Evolutionary conservation across 2,113 vertebrate genomes (phyloP), one percentile per base, ranked within the genome.

Genomic region (Lichenostomus cassidix): DNA sequence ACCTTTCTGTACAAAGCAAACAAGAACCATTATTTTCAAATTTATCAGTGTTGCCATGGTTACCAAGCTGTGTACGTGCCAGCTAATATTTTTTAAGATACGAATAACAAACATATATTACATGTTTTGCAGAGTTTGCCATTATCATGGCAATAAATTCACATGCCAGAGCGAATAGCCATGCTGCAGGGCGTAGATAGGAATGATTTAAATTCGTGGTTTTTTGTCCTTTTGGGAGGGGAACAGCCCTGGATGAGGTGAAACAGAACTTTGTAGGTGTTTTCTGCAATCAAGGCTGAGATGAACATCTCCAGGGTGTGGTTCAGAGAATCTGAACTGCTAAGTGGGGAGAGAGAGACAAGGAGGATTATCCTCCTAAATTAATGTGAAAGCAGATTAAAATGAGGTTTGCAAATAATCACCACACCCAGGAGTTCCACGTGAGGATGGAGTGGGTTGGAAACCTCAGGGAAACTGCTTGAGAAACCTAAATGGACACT

Each of bases 11-110:
- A 39, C 39, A 29, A 82, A 84, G 28, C 33, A 89, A 92, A 67
- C 29, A 83, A 58, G 12, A 52, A 37, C 15, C 33, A 84, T 89
- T 95, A 74, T 67, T 95, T 78, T 92, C 55, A 67, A 78, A 92
- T 87, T 78, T 92, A 81, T 96, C 81, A 63, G 47, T 44, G 83
- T 94, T 94, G 60, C 60, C 41, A 84, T 81, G 12, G 87, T 35
- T 84, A 81, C 90, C 25, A 22, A 53, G 33, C n/a, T 29, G 8
- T 70, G 53, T 24, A 9, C 67, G 39, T 71, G 35, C 35, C 81
- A 91, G 73, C 11, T 81, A 75, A 82, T 89, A 87, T 75, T 87
- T 70, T 70, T 70, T 28, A 60, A 93, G 78, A 63, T 71, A 78
- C 50, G 70, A 91, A 59, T 89, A 87, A 37, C 76, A 91, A 70